phyloP scores from a whole-genome alignment of 2,888 invertebrate genomes.

The Lagria hirta region DNA sequence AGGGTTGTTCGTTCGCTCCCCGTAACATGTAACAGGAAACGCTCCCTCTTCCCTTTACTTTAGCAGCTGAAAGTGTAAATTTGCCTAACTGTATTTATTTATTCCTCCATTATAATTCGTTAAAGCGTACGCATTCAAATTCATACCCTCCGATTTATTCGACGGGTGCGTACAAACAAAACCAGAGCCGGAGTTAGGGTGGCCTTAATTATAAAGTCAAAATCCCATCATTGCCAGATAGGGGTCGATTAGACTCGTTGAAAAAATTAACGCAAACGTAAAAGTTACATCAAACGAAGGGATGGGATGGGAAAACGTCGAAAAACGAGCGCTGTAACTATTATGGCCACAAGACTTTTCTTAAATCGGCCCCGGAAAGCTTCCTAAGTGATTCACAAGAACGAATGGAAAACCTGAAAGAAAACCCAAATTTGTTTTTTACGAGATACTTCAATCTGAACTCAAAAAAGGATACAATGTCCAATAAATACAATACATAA shows the following conservation, averaged over 20 bases:
- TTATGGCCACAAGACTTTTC: no score
- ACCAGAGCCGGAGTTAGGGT: slow-evolving; percentile 38
- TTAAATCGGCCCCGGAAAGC: no score
- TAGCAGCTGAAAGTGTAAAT: slow-evolving; percentile 53
- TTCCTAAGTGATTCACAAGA: slow-evolving; percentile 29
- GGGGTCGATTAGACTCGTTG: slow-evolving; percentile 19
- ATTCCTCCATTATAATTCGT: slow-evolving; percentile 53
- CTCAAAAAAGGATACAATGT: no score
- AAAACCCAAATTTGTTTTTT: no score
- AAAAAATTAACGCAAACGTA: slow-evolving; percentile 33
- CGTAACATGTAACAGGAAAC: slow-evolving; percentile 20
- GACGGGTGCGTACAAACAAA: slow-evolving; percentile 49
- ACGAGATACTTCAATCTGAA: no score
- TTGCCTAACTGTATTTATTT: slow-evolving; percentile 54
- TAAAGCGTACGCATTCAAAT: slow-evolving; percentile 51
- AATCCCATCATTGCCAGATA: slow-evolving; percentile 39
- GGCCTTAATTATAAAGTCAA: slow-evolving; percentile 54
- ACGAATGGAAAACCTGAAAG: no score
- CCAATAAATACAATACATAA: no score
- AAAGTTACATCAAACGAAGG: slow-evolving; percentile 37
- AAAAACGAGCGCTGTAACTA: no score
- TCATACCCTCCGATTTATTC: slow-evolving; percentile 52
- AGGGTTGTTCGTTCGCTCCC: slow-evolving; percentile 5
- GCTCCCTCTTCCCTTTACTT: slow-evolving; percentile 27
- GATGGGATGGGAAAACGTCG: slow-evolving; percentile 31